A percentile compares a stretch with the other conserved stretches of the same genome.
phyloP scores from a whole-genome alignment of 1,140 invertebrate species.

The Diprion similis region DNA sequence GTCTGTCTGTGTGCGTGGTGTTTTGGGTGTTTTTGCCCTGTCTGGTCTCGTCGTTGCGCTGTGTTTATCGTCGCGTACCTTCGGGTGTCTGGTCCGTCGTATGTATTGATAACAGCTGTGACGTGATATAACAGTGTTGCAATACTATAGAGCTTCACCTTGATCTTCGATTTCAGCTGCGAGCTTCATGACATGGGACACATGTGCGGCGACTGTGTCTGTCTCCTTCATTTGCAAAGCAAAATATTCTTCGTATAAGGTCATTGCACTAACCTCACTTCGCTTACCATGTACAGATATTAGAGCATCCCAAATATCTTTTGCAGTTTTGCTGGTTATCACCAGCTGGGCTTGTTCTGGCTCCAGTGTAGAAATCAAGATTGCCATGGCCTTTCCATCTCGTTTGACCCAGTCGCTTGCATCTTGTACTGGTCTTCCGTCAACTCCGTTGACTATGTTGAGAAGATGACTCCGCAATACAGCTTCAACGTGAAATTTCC shows the following conservation, averaged over 20 bases:
- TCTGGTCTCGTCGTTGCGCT: no score
- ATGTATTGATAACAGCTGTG: no score
- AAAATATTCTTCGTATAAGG: slow-evolving; percentile 28
- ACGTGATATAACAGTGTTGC: slow-evolving; percentile 25
- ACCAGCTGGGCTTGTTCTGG: slow-evolving; percentile 17
- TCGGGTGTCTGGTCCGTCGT: no score
- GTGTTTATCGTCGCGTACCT: no score
- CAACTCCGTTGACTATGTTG: not conserved
- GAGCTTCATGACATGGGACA: slow-evolving; percentile 20
- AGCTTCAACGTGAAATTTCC: not conserved
- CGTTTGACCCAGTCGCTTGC: not conserved
- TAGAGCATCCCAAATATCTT: slow-evolving; percentile 21
- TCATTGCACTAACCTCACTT: slow-evolving; percentile 27
- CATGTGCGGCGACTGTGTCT: slow-evolving; percentile 23
- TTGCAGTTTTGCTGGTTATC: slow-evolving; percentile 18
- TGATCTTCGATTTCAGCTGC: slow-evolving; percentile 30
- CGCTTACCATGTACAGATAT: slow-evolving; percentile 20
- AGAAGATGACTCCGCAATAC: not conserved
- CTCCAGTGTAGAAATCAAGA: slow-evolving; percentile 21
- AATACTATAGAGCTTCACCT: slow-evolving; percentile 26
- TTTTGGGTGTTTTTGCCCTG: no score
- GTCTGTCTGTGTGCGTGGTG: no score
- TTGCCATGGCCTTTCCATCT: slow-evolving; percentile 27
- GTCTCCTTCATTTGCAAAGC: slow-evolving; percentile 27
- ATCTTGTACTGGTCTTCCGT: not conserved